Percentiles rank a stretch among this genome's conserved stretches.
phyloP scores from a whole-genome alignment of 2,797 vertebrate species.

The Sebastes cheni region DNA sequence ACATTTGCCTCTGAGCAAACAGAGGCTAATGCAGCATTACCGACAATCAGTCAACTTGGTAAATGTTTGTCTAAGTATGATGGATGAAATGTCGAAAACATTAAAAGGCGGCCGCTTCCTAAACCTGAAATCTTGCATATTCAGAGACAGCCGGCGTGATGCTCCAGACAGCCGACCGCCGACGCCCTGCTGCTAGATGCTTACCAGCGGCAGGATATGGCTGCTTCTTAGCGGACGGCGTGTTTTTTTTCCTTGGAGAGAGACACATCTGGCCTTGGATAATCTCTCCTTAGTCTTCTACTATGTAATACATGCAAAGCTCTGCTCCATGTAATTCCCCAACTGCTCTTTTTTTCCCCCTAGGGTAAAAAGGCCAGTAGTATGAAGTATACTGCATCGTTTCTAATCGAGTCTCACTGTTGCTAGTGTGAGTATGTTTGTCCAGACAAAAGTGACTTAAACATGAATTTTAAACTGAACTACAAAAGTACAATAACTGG shows the following conservation, averaged over 20 bases:
- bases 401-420: slow-evolving; percentile 8
- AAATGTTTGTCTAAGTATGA: slow-evolving; percentile 73
- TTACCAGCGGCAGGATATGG: slow-evolving; percentile 59
- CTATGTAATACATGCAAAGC: slow-evolving; percentile 79
- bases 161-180: slow-evolving; percentile 61
- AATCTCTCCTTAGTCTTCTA: slow-evolving; percentile 76
- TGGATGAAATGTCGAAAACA: slow-evolving; percentile 63
- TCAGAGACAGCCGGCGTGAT: slow-evolving; percentile 67
- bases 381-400: slow-evolving; percentile 13
- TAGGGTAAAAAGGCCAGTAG: slow-evolving; percentile 42
- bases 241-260: slow-evolving; percentile 63
- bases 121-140: slow-evolving; percentile 74
- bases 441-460: neutral
- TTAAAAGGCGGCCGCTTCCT: slow-evolving; percentile 56
- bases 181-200: slow-evolving; percentile 62
- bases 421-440: neutral
- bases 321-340: slow-evolving; percentile 72
- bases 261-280: slow-evolving; percentile 80
- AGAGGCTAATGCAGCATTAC: slow-evolving; percentile 72
- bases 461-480: neutral
- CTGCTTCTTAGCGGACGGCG: slow-evolving; percentile 63
- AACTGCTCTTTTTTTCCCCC: slow-evolving; percentile 59
- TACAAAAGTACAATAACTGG: neutral
- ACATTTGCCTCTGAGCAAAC: slow-evolving; percentile 65
- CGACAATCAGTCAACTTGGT: slow-evolving; percentile 68